Evolutionary conservation across 2,888 invertebrate genomes (phyloP), one percentile per base, ranked within the genome.

Genomic region (Beris morrisii): DNA sequence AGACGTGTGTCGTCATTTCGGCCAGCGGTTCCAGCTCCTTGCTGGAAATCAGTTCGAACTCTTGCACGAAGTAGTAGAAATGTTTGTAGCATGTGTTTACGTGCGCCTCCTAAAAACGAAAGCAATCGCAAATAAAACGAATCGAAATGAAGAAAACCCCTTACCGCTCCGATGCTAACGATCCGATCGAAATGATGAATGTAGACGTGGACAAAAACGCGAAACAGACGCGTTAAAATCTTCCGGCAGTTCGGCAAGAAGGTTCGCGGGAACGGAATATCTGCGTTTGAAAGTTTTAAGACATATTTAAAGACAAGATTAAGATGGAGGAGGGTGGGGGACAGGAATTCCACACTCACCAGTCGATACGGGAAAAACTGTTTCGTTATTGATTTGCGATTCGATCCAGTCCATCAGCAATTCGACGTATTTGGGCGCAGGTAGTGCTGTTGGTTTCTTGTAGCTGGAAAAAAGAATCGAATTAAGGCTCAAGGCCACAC

Each of bases 81-180:
- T 95, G 95, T 77, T 95, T 95, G 83, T 95, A 95, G 77, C 95
- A 95, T 1, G 94, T 93, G 79, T 95, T 95, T 0, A 94, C 92
- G 76, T 95, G 95, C 15, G 95, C 93, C 79, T 95, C 94, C 79
- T 77, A 68, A 43, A 71, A 66, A 31, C n/a, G 71, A 58, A 30
- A 59, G 48, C 56, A 63, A 45, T 2, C 2, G 2, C 22, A 22
- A 22, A 52, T 13, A 52, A 52, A 4, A 52, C 13, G 12, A n/a
- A n/a, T n/a, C 7, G 13, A 50, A 50, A n/a, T n/a, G n/a, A n/a
- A 55, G 28, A 58, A 45, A 44, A 50, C 30, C 73, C 85, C 89
- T 87, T 83, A 93, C 93, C 44, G 94, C 94, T 72, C 93, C 91
- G 73, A 95, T 90, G 53, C 89, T 87, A 30, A 92, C 89, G 69